Base-by-base conservation (phyloP, 2,113 vertebrate genomes). In the Camelus dromedarius region DNA sequence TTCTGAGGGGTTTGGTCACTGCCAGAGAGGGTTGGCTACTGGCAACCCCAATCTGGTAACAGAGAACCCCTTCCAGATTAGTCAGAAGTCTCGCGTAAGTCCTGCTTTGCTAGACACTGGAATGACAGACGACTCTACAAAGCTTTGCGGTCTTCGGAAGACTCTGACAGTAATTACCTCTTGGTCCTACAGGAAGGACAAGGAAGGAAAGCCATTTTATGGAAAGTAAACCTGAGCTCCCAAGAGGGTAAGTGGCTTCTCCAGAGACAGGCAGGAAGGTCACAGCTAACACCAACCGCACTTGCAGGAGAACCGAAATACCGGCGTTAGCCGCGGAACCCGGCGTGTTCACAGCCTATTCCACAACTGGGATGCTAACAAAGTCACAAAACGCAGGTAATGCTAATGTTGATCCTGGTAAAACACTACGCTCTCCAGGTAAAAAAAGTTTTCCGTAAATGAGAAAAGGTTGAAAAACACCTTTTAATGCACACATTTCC, bases 111-210 rank as follows among this genome's bases (percentile, higher is more conserved):
- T 52, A 38, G 26, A 13, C 26, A 35, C 3, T 24, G 77, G 52
- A 56, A 60, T 3, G 18, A 35, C 6, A 9, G 26, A n/a, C 46
- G 12, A 32, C 2, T 20, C 2, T 11, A 64, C 28, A 60, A 20
- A 24, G 28, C 56, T 50, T 0, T 9, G 6, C 0, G 0, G 5
- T 62, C 66, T 69, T 56, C 8, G n/a, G 7, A 42, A 70, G 2
- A 6, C n/a, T 35, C 28, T 6, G 46, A 15, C 4, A 54, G 15
- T 18, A 20, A 30, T 12, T 8, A 16, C 2, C 11, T 10, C 28
- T 58, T 32, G 26, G 24, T 18, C 6, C 30, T 67, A 3, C 15
- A 22, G 9, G 32, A 20, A 54, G 1, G 1, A 24, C n/a, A n/a
- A 70, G 28, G n/a, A 30, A 60, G 18, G 64, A 76, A 54, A 64